These are phyloP conservation scores for Plutomurus gul DNA, from an alignment of 1,140 invertebrate species.

Conservation along the genomic window DNA sequence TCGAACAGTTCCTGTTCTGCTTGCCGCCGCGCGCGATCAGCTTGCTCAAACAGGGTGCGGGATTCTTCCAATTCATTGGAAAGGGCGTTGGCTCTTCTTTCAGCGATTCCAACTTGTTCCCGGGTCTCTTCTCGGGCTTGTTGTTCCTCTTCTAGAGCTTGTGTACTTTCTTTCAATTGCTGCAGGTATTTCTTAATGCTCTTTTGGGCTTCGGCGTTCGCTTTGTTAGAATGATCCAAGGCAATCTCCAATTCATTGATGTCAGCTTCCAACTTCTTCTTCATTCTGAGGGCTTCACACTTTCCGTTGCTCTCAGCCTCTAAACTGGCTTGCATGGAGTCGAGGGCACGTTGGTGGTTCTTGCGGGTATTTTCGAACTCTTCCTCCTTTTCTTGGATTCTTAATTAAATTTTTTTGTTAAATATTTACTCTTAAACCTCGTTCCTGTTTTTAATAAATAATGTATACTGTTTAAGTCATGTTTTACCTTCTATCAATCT, in stretches of 20 bases:
- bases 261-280: slow-evolving; percentile 99
- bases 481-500: slow-evolving; percentile 34
- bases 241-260: slow-evolving; percentile 99
- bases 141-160: slow-evolving; percentile 95
- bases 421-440: background rate
- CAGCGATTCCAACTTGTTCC: slow-evolving; percentile 92
- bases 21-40: slow-evolving; percentile 74
- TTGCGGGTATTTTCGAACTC: slow-evolving; percentile 99
- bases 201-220: slow-evolving; percentile 98
- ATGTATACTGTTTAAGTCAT: background rate
- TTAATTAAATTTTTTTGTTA: background rate
- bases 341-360: slow-evolving; percentile 97
- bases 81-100: slow-evolving; percentile 91
- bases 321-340: slow-evolving; percentile 97
- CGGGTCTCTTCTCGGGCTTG: slow-evolving; percentile 93
- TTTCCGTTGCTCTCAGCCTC: slow-evolving; percentile 99
- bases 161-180: slow-evolving; percentile 92
- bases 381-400: slow-evolving; percentile 88
- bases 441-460: background rate
- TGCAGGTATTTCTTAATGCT: slow-evolving; percentile 95
- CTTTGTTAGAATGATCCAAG: slow-evolving; percentile 96
- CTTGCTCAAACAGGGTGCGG: slow-evolving; percentile 91
- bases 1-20: slow-evolving; percentile 57
- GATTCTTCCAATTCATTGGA: slow-evolving; percentile 96
- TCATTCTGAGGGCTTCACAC: slow-evolving; percentile 97